Evolutionary conservation across 2,113 vertebrate species (phyloP), one percentile per base, ranked within the genome.

Genomic region (Pachycephala philippinensis): DNA sequence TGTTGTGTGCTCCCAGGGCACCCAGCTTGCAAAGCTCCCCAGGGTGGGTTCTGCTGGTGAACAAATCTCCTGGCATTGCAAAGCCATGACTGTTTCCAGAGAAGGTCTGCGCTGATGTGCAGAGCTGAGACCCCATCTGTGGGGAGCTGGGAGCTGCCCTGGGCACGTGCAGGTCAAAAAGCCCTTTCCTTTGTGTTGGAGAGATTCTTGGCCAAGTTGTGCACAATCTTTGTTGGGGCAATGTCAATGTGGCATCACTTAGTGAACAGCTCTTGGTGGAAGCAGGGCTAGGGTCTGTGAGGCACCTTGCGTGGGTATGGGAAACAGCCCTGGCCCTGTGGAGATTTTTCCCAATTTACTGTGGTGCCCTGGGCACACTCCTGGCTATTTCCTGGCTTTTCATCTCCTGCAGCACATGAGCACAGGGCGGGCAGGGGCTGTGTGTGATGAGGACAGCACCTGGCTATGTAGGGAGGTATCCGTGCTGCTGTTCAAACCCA

Each of bases 371-470:
- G 50, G 4, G 17, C 33, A 17, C 1, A 0, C 1, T 60, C 20
- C 35, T 30, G 15, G 44, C 0, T 0, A 70, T 22, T 42, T 49
- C 35, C 71, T 69, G 65, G 9, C 39, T 0, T 11, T 64, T 72
- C 70, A 37, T 61, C 65, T 87, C 0, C 0, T 4, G 37, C 17
- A 23, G 40, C 54, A 39, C 5, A 0, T 0, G 1, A 68, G 31
- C 21, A 11, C 1, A 6, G 44, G 22, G 6, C 0, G 0, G 40
- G 39, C 71, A 50, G 66, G 54, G 71, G 24, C 21, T 40, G 42
- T 0, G 1, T 42, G 61, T 21, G 63, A 21, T 64, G 59, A 74
- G 86, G 90, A 19, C 6, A 89, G 72, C 80, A 49, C 77, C 56
- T 7, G 20, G 44, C 69, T 91, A 4, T 56, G 40, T 59, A 37